Evolutionary conservation across 2,888 invertebrate genomes (phyloP).

Genomic region (Zaprionus lineosus): DNA sequence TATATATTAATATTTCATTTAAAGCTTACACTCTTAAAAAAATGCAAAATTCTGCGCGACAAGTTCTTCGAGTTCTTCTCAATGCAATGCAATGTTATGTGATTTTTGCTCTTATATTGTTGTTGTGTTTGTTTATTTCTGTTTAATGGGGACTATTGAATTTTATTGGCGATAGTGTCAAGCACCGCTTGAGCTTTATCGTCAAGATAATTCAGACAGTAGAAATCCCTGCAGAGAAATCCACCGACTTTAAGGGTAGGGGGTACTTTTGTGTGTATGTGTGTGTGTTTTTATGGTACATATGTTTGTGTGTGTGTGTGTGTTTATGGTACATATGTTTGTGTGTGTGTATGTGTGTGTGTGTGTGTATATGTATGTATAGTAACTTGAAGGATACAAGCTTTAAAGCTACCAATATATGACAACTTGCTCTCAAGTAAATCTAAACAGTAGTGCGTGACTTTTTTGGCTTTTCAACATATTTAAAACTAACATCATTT

Average conservation of each 20-base stretch:
- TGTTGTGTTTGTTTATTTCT: conserved; percentile 7
- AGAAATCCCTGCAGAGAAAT: too few relatives aligned
- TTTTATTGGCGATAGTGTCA: conserved; percentile 36
- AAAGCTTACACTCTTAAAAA: conserved; percentile 72
- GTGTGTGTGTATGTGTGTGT: conserved; percentile 31
- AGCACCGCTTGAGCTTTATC: conserved; percentile 61
- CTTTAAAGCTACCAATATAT: conserved; percentile 75
- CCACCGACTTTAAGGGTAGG: too few relatives aligned
- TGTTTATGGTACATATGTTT: conserved; percentile 26
- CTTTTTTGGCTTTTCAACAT: conserved; percentile 76
- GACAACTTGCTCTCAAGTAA: conserved; percentile 72
- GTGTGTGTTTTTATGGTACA: conserved; percentile 34
- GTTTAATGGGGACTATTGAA: conserved; percentile 29
- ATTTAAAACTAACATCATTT: conserved; percentile 63
- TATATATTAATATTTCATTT: too few relatives aligned
- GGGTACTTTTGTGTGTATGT: conserved; percentile 37
- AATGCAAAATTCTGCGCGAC: conserved; percentile 82
- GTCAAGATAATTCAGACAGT: conserved; percentile 70
- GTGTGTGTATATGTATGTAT: conserved; percentile 32
- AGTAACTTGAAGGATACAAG: conserved; percentile 74
- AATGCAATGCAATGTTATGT: not conserved
- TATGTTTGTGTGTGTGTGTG: conserved; percentile 21
- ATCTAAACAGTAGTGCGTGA: conserved; percentile 73
- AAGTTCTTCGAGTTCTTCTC: conserved; percentile 42
- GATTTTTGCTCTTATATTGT: conserved; percentile 14